Conservation (phyloP, 1,140 invertebrate genomes). For the Archivesica marissinica region DNA sequence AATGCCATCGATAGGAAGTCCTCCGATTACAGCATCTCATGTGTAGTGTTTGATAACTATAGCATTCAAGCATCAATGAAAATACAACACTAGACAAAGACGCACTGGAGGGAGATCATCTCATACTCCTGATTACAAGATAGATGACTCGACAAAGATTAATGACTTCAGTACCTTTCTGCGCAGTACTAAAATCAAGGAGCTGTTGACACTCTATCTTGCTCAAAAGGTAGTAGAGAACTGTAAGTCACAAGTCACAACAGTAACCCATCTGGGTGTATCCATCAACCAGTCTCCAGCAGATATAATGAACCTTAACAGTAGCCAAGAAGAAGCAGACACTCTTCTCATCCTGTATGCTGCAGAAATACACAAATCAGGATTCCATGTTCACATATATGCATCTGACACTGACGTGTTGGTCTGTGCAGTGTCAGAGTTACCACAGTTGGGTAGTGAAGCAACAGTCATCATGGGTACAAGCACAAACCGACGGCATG, state of each 20-base stretch:
- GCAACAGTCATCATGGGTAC: background rate
- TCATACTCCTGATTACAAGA: no score
- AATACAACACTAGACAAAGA: no score
- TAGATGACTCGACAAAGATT: no score
- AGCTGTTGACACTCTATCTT: background rate
- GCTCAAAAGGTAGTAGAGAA: background rate
- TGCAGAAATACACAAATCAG: background rate
- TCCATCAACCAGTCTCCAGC: background rate
- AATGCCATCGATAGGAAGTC: no score
- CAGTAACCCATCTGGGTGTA: background rate
- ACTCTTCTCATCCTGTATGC: background rate
- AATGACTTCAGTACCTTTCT: background rate
- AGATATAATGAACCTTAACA: no score
- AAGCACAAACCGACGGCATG: background rate
- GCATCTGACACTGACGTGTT: background rate
- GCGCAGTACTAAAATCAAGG: background rate
- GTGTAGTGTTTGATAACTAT: no score
- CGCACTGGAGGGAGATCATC: no score
- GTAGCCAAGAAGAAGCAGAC: background rate
- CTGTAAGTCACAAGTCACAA: background rate
- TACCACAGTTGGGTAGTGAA: background rate
- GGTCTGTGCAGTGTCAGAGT: no score
- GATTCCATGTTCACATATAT: background rate
- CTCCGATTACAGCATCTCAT: no score
- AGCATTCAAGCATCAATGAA: no score